Evolutionary conservation across 2,113 vertebrate genomes (phyloP), one percentile per base, ranked within the genome.

Genomic region (Andinoacara biseriatus): DNA sequence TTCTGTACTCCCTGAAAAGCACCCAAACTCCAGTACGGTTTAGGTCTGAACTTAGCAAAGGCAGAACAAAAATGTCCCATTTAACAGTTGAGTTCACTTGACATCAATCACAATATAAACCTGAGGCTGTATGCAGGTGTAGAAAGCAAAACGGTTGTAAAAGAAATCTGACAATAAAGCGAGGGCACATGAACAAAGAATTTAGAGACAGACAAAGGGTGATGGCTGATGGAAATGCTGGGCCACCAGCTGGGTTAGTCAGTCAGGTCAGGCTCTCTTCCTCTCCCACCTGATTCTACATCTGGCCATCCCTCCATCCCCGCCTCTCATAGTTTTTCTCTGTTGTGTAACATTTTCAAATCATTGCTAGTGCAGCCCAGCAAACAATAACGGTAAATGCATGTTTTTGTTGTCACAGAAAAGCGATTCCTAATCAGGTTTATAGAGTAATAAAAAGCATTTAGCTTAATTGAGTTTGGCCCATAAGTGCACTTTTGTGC

Each of bases 401-500:
- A 76, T 58, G 58, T 69, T 81, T 49, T 59, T 78, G 63, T 86
- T 75, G 80, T 82, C 74, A 83, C 59, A 78, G 67, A 86, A 81
- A 91, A 76, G 13, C 11, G 76, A 67, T 69, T 85, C 46, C 26
- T 79, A 86, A 83, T 91, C 76, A 84, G 76, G 61, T 84, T 86
- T 83, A 84, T 20, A 46, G 81, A 81, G 58, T 69, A 74, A 86
- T 80, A 83, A 83, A 86, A 86, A 63, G 38, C 65, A 89, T 90
- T 90, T 69, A 74, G 63, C 58, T 62, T 82, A 84, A 92, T 80
- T 90, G 88, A 80, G 75, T 80, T 56, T 74, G 74, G 74, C 67
- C 80, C 78, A 58, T 72, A 58, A 91, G 86, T 87, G 86, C 90
- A 91, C 83, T 90, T 88, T 29, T 58, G 81, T 60, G 72, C 60